Evolutionary conservation across 23 tunicate species (phyloP).

Genomic region (Corella eumyota): DNA sequence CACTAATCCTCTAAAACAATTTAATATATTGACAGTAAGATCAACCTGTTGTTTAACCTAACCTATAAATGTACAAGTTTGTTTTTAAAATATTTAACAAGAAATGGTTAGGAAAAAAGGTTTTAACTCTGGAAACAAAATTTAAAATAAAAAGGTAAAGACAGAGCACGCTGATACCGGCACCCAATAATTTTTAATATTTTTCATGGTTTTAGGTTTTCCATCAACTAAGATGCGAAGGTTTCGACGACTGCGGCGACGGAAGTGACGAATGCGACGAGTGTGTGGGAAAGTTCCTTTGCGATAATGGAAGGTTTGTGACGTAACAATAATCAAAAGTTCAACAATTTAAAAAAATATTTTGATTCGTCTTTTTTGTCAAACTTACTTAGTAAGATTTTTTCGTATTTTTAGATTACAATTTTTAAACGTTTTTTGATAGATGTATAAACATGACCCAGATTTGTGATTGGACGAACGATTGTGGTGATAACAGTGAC

Average conservation of each 20-base stretch:
- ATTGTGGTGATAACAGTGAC: conserved; percentile 23
- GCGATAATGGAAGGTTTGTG: not conserved
- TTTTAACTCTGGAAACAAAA: too few relatives aligned
- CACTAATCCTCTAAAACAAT: too few relatives aligned
- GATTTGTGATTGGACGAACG: conserved; percentile 18
- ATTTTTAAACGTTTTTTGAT: not conserved
- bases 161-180: too few relatives aligned
- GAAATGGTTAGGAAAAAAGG: not conserved
- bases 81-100: not conserved
- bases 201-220: too few relatives aligned
- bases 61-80: not conserved
- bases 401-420: too few relatives aligned
- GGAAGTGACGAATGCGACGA: conserved; percentile 10
- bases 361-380: not conserved
- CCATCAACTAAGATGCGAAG: not conserved
- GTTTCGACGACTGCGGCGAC: conserved; percentile 1
- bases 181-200: too few relatives aligned
- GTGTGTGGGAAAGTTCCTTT: not conserved
- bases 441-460: conserved; percentile 3
- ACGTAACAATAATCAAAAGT: not conserved
- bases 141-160: too few relatives aligned
- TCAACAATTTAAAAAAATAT: not conserved
- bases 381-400: not conserved
- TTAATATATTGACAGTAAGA: too few relatives aligned
- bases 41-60: not conserved